Conservation (phyloP, 2,888 invertebrate species). For the Drosophila leonis region DNA sequence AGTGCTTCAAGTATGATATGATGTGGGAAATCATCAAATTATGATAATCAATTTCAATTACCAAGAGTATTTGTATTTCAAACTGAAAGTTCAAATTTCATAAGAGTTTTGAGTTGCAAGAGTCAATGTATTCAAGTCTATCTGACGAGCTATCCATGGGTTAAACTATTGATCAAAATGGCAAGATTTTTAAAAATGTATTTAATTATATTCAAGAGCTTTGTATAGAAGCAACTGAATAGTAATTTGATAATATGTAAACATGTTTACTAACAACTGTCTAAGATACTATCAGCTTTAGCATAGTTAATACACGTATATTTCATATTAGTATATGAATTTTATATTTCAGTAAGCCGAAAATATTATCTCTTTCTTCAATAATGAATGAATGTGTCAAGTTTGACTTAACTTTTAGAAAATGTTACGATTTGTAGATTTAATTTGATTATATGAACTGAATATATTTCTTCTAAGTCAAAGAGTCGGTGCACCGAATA, state of each 20-base stretch:
- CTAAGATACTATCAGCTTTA: neutral
- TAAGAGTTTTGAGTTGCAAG: neutral
- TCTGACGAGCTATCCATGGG: neutral
- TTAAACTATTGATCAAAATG: neutral
- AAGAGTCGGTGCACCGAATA: too few relatives aligned
- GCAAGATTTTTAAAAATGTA: neutral
- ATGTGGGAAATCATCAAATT: neutral
- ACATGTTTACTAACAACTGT: neutral
- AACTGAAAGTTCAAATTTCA: neutral
- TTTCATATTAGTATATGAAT: neutral
- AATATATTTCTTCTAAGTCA: too few relatives aligned
- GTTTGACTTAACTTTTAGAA: too few relatives aligned
- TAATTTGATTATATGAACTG: too few relatives aligned
- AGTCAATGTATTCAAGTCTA: neutral
- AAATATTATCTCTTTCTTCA: too few relatives aligned
- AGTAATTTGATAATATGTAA: neutral
- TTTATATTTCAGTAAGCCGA: too few relatives aligned
- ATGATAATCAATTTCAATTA: conserved; percentile 6
- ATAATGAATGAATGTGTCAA: too few relatives aligned
- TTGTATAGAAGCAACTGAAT: neutral
- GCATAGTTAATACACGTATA: neutral
- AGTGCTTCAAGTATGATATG: conserved; percentile 9
- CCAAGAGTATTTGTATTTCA: neutral
- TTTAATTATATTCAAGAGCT: too few relatives aligned
- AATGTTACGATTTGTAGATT: too few relatives aligned